Evolutionary conservation across 2,888 invertebrate genomes (phyloP), one percentile per base, ranked within the genome.

Genomic region (Himalopsyche kuldschensis): DNA sequence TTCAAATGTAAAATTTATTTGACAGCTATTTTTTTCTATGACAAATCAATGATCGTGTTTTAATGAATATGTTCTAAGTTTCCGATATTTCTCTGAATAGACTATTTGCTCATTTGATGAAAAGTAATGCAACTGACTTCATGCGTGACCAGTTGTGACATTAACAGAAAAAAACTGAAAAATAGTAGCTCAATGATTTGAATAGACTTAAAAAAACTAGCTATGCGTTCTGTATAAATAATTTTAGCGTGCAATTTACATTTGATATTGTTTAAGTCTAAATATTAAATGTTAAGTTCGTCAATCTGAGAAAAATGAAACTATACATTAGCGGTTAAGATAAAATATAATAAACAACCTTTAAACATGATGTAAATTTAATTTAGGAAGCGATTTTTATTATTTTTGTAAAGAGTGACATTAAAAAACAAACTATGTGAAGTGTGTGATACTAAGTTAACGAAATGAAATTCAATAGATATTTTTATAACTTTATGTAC

Each of bases 361-460:
- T 55, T 76, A 80, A 79, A 80, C 55, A 20, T 55, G 55, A 80
- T 83, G 80, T 80, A 79, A 78, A 84, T 84, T 78, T 78, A 46
- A 82, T 69, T 81, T 63, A 47, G 24, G 27, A 63, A 83, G 63
- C 31, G 80, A 55, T 83, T 75, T 81, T 81, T 31, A 76, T 47
- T 47, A 55, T 20, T 55, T 55, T n/a, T 82, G 79, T 75, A 79
- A 84, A 84, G 78, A 78, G 78, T 81, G 78, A 76, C 55, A 79
- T 82, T 82, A 82, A 80, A 79, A 41, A 41, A 41, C 41, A 41
- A 78, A 77, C 75, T 85, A 86, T 77, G 75, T 80, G 84, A 82
- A 84, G 85, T 80, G 85, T 86, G 86, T 86, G 86, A 86, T 86
- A 86, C 82, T 86, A 86, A 85, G 85, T 79, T 86, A 82, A 86